Base-by-base conservation (phyloP, 2,888 invertebrate species). In the Habrosyne pyritoides region DNA sequence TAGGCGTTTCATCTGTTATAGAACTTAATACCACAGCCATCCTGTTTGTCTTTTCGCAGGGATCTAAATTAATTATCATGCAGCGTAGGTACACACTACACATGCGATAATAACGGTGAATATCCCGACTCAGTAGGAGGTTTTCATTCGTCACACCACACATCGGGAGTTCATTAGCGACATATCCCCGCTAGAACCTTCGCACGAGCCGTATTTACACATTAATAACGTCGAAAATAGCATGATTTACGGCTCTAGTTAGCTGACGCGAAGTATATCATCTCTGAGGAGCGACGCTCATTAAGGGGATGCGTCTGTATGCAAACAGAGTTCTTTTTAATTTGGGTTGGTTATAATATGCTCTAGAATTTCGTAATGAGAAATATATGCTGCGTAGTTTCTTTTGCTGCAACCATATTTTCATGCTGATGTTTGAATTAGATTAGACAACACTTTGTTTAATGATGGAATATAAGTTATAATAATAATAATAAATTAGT, bases 231-330 rank as follows among this genome's bases (percentile, higher is more conserved):
- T 42, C 18, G 42, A 42, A 42, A 42, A 42, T 42, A 42, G 2
- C 18, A n/a, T 1, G 18, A 18, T 18, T 42, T 42, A n/a, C 8
- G 6, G 18, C 42, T 42, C 42, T 5, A 8, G 42, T 18, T 42
- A 8, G 18, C 42, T 42, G 42, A 8, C 18, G 12, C 6, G 42
- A 18, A 18, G 18, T 8, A 18, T 42, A n/a, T n/a, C n/a, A 18
- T 42, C 42, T 42, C 18, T 42, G 42, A 42, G 18, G 42, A 42
- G 42, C 42, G 42, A 42, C 2, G 6, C 42, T 42, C 42, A 42
- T 42, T 42, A 42, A 33, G n/a, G 42, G 42, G 42, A 42, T 42
- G 42, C 42, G 42, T 42, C 42, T 42, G 42, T 42, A 42, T 42
- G 42, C 42, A 42, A 42, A 42, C 42, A 18, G 42, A 6, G 42